Base-by-base conservation (phyloP, 2,113 vertebrate genomes). In the Pteruthius melanotis region DNA sequence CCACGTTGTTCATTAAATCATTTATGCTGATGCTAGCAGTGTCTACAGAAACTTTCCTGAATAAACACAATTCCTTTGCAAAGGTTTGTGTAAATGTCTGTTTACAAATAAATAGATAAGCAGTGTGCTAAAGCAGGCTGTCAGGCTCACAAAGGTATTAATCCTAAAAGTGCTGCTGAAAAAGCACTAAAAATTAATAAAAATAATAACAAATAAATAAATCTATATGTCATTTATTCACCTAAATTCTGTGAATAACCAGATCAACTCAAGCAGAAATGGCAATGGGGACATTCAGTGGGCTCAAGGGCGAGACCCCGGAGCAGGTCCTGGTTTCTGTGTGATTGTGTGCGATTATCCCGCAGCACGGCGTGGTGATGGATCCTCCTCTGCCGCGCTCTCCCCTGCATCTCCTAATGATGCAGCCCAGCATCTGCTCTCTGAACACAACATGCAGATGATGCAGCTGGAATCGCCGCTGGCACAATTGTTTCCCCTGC, bases 401-500 rank as follows among this genome's bases (percentile, higher is more conserved):
- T 15, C 80, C 15, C 89, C 90, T 91, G 50, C 75, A 6, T 60
- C 91, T 89, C 89, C 94, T 66, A 30, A 54, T 23, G 72, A 37
- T 69, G 31, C 40, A 7, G 22, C 75, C 49, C 57, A 94, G 72
- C 96, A 97, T 77, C 97, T 96, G 97, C 68, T 79, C 56, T n/a
- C 54, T 16, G 74, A 83, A 15, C 7, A 2, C 37, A 45, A 8
- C 31, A 1, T 17, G 79, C 84, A 77, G 96, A 59, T n/a, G 85
- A 71, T 82, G 87, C 92, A 96, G 93, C 94, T 96, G 94, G 42
- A 82, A 56, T 31, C 57, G 89, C 91, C 15, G 9, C 45, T 72
- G 91, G 86, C 86, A 40, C 44, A 49, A 52, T 9, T 11, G 22
- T 84, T 84, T 90, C 74, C 77, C 69, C 21, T 0, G 61, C 1